phyloP scores from a whole-genome alignment of 2,797 vertebrate species.

The Clarias fuscus region DNA sequence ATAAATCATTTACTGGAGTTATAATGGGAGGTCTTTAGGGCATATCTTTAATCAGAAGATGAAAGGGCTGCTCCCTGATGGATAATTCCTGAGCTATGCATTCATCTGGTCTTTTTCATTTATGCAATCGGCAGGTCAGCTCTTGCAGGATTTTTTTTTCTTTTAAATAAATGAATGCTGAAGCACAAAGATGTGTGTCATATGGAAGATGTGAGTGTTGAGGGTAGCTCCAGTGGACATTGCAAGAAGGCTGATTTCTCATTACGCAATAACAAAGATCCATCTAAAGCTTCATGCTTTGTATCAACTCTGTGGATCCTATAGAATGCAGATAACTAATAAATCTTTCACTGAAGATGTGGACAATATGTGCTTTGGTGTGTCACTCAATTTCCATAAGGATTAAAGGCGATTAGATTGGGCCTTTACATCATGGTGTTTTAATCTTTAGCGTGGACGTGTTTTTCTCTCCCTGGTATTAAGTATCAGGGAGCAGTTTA shows the following conservation, averaged over 20 bases:
- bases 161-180: neutral
- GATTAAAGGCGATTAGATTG: neutral
- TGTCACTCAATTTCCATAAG: neutral
- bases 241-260: neutral
- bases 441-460: neutral
- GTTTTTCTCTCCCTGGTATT: neutral
- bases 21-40: constrained; percentile 3
- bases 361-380: neutral
- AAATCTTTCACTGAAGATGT: neutral
- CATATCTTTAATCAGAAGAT: constrained; percentile 19
- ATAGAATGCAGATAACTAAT: neutral
- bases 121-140: constrained; percentile 29
- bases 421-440: neutral
- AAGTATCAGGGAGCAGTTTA: neutral
- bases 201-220: neutral
- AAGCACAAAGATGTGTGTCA: neutral
- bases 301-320: neutral
- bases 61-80: constrained; percentile 14
- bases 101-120: constrained; percentile 31
- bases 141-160: constrained; percentile 4
- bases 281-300: neutral
- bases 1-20: constrained; percentile 10
- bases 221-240: neutral
- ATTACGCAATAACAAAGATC: constrained; percentile 7
- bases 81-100: constrained; percentile 16